Evolutionary conservation across 2,888 invertebrate genomes (phyloP), one percentile per base, ranked within the genome.

Genomic region (Drosophila subsilvestris): DNA sequence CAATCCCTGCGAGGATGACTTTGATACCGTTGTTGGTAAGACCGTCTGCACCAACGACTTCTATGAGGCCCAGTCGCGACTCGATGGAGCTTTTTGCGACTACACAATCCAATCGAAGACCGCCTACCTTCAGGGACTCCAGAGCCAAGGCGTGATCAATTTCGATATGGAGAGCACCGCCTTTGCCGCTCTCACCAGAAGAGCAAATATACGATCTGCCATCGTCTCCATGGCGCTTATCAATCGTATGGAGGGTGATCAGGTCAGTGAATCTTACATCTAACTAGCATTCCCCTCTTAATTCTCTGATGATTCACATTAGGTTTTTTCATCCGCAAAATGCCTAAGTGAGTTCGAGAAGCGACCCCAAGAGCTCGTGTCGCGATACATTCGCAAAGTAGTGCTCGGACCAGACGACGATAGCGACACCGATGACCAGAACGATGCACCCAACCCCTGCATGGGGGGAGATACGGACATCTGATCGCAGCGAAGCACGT

Each of bases 11-110:
- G 3, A 3, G 1, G 96, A 97, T 86, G 96, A 95, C 0, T 97
- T 96, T 89, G 95, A 96, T 47, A 96, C 96, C 0, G 94, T 97
- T 22, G 93, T 94, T 17, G 99, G 98, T 43, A 97, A 96, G 89
- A 99, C 99, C 0, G 95, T 99, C 95, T 98, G 98, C 92, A 96
- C 98, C 1, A 95, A 97, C 88, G 99, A 99, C 91, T 99, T 99
- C 91, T 99, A 99, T 91, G 99, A 99, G 94, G 98, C 96, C 95
- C 91, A 84, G 63, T 65, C 97, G 20, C 94, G 98, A 22, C 92
- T 98, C 76, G 98, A 99, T 91, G 98, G 98, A 0, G 98, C 98
- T 1, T 98, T 98, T 92, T 98, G 98, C 92, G 97, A 97, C 78
- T 98, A 96, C 92, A 95, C 94, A 0, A 96, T 96, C 86, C 92